A percentile compares a stretch with the other conserved stretches of the same genome.
These are phyloP conservation scores for Meiosimyza decipiens DNA, from an alignment of 2,888 invertebrate genomes.

Conservation along the genomic window DNA sequence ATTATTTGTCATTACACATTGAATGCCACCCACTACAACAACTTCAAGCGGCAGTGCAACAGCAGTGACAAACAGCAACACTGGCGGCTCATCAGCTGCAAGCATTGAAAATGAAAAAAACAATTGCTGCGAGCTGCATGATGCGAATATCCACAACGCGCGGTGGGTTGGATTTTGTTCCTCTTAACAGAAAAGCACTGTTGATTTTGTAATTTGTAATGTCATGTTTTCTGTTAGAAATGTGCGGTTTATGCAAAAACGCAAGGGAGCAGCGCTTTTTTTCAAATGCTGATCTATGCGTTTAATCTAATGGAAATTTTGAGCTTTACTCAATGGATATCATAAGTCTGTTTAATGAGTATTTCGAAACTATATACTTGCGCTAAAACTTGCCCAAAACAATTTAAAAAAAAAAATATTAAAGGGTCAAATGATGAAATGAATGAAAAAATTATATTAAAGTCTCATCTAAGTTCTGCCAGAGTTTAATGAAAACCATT, in stretches of 20 bases:
- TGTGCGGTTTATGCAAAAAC: neutral
- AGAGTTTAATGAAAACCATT: too few relatives aligned
- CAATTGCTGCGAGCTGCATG: neutral
- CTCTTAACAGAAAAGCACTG: slow-evolving; percentile 11
- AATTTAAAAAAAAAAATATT: too few relatives aligned
- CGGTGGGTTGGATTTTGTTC: slow-evolving; percentile 32
- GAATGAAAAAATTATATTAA: too few relatives aligned
- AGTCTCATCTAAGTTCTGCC: too few relatives aligned
- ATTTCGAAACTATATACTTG: too few relatives aligned
- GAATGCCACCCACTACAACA: slow-evolving; percentile 19
- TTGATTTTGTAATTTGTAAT: slow-evolving; percentile 36
- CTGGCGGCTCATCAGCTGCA: slow-evolving; percentile 33
- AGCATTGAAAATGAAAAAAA: neutral
- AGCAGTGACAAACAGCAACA: slow-evolving; percentile 7
- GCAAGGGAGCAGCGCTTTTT: neutral
- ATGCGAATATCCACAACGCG: slow-evolving; percentile 2
- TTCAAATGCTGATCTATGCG: too few relatives aligned
- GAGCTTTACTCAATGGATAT: too few relatives aligned
- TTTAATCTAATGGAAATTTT: too few relatives aligned
- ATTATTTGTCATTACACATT: slow-evolving; percentile 38
- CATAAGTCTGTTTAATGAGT: too few relatives aligned
- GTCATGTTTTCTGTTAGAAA: slow-evolving; percentile 23
- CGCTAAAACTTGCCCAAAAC: too few relatives aligned
- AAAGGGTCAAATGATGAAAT: too few relatives aligned
- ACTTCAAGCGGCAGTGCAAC: neutral